Percentiles rank a stretch among this genome's conserved stretches.
Evolutionary conservation across 2,113 vertebrate genomes (phyloP).

Genomic region (Elanus axillaris): DNA sequence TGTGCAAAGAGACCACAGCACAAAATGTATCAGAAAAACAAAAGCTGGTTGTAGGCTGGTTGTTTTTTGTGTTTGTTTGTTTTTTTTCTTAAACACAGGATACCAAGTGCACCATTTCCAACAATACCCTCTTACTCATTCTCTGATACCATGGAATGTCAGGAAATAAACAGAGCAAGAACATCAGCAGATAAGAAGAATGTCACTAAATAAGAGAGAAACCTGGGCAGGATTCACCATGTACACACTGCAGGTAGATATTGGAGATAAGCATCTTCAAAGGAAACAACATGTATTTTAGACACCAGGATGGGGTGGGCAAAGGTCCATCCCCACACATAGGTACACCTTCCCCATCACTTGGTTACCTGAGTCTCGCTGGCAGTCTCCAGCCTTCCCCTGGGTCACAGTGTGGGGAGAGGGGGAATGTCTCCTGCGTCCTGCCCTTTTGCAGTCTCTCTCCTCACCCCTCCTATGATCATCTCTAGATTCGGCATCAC

Average conservation of each 20-base stretch:
- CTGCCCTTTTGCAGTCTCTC: constrained; percentile 29
- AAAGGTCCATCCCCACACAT: neutral
- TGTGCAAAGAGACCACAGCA: neutral
- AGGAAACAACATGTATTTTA: neutral
- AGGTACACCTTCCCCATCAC: neutral
- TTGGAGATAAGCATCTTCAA: neutral
- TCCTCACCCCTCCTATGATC: constrained; percentile 46
- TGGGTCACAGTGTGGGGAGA: constrained; percentile 27
- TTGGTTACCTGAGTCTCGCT: constrained; percentile 82
- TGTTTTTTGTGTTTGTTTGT: neutral
- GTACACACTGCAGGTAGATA: neutral
- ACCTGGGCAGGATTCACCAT: neutral
- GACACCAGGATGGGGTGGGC: neutral
- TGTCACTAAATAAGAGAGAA: neutral
- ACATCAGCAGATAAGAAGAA: neutral
- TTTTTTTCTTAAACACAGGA: neutral
- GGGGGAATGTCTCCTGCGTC: constrained; percentile 21
- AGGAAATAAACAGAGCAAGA: neutral
- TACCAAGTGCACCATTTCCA: neutral
- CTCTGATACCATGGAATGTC: neutral
- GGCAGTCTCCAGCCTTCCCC: neutral
- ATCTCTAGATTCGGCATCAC: neutral
- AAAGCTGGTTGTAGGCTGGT: neutral
- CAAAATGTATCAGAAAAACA: neutral
- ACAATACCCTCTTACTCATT: neutral